Percentiles rank a stretch among this genome's conserved stretches.
Conservation (phyloP, 2,797 vertebrate genomes). For the Sylvilagus floridanus region DNA sequence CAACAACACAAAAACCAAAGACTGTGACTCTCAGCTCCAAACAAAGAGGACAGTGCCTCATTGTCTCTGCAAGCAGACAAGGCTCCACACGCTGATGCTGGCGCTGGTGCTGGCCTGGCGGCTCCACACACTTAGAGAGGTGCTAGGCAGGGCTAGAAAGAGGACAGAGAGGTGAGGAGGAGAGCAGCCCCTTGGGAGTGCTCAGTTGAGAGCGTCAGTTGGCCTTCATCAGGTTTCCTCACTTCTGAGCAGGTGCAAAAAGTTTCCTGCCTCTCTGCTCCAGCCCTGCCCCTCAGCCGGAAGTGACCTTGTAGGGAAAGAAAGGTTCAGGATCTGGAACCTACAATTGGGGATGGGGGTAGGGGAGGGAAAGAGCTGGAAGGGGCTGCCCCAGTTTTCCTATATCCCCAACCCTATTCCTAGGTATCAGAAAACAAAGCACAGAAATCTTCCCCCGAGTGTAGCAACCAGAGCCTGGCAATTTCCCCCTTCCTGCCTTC, state of each 20-base stretch:
- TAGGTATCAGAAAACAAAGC: background rate
- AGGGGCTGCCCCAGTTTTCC: background rate
- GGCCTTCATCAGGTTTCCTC: background rate
- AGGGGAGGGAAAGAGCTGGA: background rate
- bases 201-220: background rate
- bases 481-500: background rate
- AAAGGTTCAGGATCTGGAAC: background rate
- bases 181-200: background rate
- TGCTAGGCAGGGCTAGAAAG: background rate
- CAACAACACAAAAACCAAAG: too few species aligned
- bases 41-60: background rate
- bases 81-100: rapidly evolving
- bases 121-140: background rate
- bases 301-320: background rate
- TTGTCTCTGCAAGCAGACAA: slow-evolving; percentile 3
- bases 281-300: background rate
- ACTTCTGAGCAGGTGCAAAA: slow-evolving; percentile 10
- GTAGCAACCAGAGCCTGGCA: background rate
- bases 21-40: background rate
- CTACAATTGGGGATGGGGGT: background rate
- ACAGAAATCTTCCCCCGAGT: background rate
- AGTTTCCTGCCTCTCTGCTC: background rate
- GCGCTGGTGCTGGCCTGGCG: too few species aligned
- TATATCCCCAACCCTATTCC: background rate
- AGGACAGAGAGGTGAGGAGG: background rate